phyloP scores from a whole-genome alignment of 2,888 invertebrate genomes.

The Xiphydria camelus region DNA sequence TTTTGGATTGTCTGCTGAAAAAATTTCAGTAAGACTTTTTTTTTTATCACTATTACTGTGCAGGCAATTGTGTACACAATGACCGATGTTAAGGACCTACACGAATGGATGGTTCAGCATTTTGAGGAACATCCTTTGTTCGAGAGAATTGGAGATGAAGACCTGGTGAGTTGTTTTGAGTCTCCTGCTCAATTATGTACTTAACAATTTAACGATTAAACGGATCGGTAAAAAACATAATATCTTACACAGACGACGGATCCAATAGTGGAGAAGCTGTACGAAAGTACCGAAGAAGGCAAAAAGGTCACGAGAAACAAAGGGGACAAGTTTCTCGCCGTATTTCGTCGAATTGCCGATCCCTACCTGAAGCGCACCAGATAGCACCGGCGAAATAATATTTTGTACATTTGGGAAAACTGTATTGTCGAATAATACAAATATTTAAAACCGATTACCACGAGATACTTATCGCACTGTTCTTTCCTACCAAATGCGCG shows the following conservation, averaged over 20 bases:
- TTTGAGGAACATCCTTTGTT: conserved; percentile 90
- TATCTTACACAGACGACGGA: conserved; percentile 70
- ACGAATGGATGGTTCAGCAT: conserved; percentile 96
- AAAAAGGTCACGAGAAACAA: conserved; percentile 95
- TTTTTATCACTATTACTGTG: conserved; percentile 34
- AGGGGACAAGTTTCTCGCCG: conserved; percentile 91
- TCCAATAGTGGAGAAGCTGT: conserved; percentile 85
- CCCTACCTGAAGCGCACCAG: conserved; percentile 40
- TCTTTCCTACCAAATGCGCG: too few species aligned
- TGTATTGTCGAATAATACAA: too few species aligned
- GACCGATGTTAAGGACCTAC: conserved; percentile 95
- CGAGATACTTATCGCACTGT: too few species aligned
- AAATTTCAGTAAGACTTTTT: neutral
- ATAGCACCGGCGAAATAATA: too few species aligned
- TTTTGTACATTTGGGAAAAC: too few species aligned
- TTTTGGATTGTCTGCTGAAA: conserved; percentile 4
- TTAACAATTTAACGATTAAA: conserved; percentile 13
- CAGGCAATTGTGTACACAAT: conserved; percentile 93
- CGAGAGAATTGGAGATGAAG: conserved; percentile 71
- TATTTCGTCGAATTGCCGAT: conserved; percentile 74
- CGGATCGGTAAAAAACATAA: conserved; percentile 6
- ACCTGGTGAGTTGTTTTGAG: conserved; percentile 76
- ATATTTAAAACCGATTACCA: too few species aligned
- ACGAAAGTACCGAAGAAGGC: conserved; percentile 95
- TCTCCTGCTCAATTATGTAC: too few species aligned